A percentile compares a stretch with the other conserved stretches of the same genome.
Evolutionary conservation across 2,888 invertebrate species (phyloP).

Genomic region (Torymus auratus): DNA sequence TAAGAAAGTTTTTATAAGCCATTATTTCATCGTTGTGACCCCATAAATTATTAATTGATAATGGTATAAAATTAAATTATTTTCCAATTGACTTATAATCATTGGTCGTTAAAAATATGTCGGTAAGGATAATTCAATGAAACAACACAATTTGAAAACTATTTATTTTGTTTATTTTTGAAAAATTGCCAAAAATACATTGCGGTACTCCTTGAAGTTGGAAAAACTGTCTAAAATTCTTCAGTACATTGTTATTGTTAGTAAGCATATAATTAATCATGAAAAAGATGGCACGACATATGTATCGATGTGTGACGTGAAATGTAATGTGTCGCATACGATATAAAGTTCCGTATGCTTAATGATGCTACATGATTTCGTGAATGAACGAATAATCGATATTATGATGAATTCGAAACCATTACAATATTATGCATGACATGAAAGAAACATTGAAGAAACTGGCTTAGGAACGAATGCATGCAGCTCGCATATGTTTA

Average conservation of each 20-base stretch:
- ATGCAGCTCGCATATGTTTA: not conserved
- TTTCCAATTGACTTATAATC: too few species aligned
- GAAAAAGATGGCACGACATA: slow-evolving; percentile 55
- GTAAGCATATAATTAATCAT: slow-evolving; percentile 53
- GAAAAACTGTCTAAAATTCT: slow-evolving; percentile 39
- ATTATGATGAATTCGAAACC: slow-evolving; percentile 33
- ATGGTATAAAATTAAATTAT: too few species aligned
- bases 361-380: slow-evolving; percentile 35
- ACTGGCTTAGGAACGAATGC: slow-evolving; percentile 52
- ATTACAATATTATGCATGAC: slow-evolving; percentile 16
- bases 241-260: slow-evolving; percentile 46
- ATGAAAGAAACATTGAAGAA: slow-evolving; percentile 23
- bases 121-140: slow-evolving; percentile 15
- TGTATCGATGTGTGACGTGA: slow-evolving; percentile 14
- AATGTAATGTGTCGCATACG: not conserved
- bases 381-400: slow-evolving; percentile 21
- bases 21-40: too few species aligned
- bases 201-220: slow-evolving; percentile 41
- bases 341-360: slow-evolving; percentile 3
- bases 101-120: not conserved
- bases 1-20: too few species aligned
- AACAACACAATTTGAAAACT: slow-evolving; percentile 41
- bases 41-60: too few species aligned
- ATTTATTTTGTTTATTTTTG: slow-evolving; percentile 52
- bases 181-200: slow-evolving; percentile 64